Evolutionary conservation across 2,888 invertebrate species (phyloP).

Genomic region (Dicyrtomina minuta): DNA sequence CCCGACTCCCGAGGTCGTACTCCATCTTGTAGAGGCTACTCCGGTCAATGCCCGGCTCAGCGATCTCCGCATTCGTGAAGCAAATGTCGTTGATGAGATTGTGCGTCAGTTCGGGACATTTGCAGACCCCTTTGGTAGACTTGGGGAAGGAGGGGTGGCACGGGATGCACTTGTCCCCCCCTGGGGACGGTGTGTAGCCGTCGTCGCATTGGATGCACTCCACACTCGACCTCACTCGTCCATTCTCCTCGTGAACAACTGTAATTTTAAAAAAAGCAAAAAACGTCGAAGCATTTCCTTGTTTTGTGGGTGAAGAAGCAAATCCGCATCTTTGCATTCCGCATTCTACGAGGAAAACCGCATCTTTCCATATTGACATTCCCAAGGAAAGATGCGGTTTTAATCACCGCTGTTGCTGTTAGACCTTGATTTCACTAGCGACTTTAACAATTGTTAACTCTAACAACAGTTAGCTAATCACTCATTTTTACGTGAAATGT

Average conservation of each 20-base stretch:
- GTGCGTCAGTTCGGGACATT: constrained; percentile 56
- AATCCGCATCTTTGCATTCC: too few relatives aligned
- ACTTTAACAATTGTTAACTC: too few relatives aligned
- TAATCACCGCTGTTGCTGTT: too few relatives aligned
- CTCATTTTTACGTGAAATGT: too few relatives aligned
- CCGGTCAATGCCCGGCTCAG: constrained; percentile 32
- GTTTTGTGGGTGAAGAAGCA: too few relatives aligned
- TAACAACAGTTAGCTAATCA: too few relatives aligned
- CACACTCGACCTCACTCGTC: not conserved
- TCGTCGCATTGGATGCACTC: constrained; percentile 58
- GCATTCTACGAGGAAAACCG: too few relatives aligned
- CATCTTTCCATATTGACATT: too few relatives aligned
- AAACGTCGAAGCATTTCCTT: too few relatives aligned
- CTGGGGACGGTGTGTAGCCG: constrained; percentile 57
- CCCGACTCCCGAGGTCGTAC: constrained; percentile 54
- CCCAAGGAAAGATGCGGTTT: too few relatives aligned
- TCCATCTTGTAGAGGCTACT: constrained; percentile 55
- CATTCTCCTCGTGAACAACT: constrained; percentile 19
- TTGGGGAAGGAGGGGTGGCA: constrained; percentile 55
- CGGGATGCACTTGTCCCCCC: constrained; percentile 57
- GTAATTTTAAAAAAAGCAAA: not conserved
- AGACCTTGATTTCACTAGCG: too few relatives aligned
- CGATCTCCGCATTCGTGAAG: constrained; percentile 53
- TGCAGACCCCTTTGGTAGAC: constrained; percentile 55
- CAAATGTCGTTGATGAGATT: constrained; percentile 56